phyloP scores from a whole-genome alignment of 2,888 invertebrate genomes.

The Hirtodrosophila alboralis region DNA sequence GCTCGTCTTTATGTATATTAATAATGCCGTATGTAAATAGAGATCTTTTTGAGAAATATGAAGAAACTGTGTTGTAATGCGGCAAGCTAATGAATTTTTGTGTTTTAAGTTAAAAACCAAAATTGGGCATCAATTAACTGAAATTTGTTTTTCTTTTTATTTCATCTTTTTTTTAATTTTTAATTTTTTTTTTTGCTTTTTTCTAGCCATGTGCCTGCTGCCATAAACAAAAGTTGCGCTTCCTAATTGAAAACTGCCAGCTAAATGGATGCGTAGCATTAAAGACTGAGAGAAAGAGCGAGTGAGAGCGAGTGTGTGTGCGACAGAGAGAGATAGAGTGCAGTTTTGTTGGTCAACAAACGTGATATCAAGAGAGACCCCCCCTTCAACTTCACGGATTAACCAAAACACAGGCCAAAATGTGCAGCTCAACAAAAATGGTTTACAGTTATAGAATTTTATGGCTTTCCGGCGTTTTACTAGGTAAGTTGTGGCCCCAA shows the following conservation, averaged over 20 bases:
- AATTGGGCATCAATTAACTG: conserved; percentile 46
- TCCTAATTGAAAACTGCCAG: conserved; percentile 73
- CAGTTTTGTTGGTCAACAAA: conserved; percentile 43
- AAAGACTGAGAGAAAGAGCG: conserved; percentile 20
- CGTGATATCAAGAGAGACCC: too few species aligned
- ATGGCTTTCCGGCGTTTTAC: conserved; percentile 83
- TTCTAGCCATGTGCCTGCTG: conserved; percentile 73
- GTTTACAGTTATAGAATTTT: conserved; percentile 83
- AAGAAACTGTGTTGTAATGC: conserved; percentile 50
- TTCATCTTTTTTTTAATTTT: too few species aligned
- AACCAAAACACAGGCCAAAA: conserved; percentile 60
- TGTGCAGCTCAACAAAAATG: conserved; percentile 81
- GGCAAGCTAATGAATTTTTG: conserved; percentile 49
- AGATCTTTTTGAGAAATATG: too few species aligned
- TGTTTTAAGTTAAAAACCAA: conserved; percentile 21
- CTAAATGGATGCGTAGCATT: conserved; percentile 72
- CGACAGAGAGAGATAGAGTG: conserved; percentile 21
- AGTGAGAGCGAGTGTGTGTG: conserved; percentile 38
- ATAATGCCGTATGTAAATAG: conserved; percentile 34
- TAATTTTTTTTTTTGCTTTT: too few species aligned
- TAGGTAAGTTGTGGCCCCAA: conserved; percentile 80
- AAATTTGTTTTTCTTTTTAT: conserved; percentile 13
- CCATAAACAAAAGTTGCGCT: conserved; percentile 67
- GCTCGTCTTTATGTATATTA: conserved; percentile 9
- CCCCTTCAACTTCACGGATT: too few species aligned